A percentile compares a stretch with the other conserved stretches of the same genome.
These are phyloP conservation scores for Dicycla oo DNA, from an alignment of 2,888 invertebrate genomes.

Conservation along the genomic window DNA sequence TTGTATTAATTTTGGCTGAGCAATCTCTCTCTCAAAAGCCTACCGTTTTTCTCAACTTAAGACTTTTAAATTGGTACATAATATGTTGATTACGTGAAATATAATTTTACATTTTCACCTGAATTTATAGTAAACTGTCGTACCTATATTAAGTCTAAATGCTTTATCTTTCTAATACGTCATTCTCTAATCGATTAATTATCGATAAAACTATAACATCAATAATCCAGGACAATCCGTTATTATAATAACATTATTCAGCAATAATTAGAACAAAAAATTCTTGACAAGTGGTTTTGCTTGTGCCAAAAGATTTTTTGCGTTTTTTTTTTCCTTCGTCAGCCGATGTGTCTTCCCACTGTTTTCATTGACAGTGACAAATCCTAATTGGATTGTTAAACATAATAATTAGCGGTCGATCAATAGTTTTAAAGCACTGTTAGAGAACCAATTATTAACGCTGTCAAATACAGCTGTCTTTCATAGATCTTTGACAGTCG, in stretches of 20 bases:
- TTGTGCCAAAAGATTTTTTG: constrained; percentile 60
- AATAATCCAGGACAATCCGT: constrained; percentile 67
- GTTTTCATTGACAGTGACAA: constrained; percentile 80
- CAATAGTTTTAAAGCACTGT: constrained; percentile 65
- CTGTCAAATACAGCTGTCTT: too few species aligned
- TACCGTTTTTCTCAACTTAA: background rate
- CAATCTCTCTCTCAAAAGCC: background rate
- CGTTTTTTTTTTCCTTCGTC: constrained; percentile 53
- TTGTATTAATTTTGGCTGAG: background rate
- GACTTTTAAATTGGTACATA: background rate
- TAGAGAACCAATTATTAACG: constrained; percentile 56
- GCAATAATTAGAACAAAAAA: constrained; percentile 60
- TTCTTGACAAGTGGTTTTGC: constrained; percentile 68
- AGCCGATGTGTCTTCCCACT: constrained; percentile 67
- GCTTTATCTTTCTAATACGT: background rate
- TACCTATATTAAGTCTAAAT: background rate
- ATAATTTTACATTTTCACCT: background rate
- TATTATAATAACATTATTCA: constrained; percentile 61
- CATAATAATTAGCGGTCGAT: constrained; percentile 77
- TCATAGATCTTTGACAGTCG: background rate
- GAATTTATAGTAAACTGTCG: background rate
- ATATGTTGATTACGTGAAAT: background rate
- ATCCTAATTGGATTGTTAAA: constrained; percentile 83
- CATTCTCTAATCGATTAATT: constrained; percentile 21
- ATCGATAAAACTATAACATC: constrained; percentile 32